Base-by-base conservation (phyloP, 2,888 invertebrate genomes). In the Linyphia triangularis region DNA sequence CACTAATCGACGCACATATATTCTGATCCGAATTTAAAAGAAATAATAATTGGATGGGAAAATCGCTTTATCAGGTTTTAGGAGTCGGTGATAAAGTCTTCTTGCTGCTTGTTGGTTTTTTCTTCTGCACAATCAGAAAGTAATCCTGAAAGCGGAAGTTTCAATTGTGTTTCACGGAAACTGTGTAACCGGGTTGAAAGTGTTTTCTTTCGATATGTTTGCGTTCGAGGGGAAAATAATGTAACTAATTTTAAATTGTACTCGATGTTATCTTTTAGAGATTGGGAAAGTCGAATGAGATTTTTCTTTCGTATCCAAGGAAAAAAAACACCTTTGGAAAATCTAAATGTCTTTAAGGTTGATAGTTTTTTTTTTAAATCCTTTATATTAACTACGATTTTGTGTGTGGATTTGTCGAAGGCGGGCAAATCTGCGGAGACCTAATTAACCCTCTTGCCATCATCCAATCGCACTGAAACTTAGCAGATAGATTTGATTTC, bases 111-210 rank as follows among this genome's bases (percentile, higher is more conserved):
- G 26, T 19, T 63, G 22, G 63, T 63, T 63, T 28, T 28, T 24
- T 13, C 24, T 63, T 63, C 13, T 2, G 26, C n/a, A n/a, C n/a
- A n/a, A n/a, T n/a, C n/a, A n/a, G n/a, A n/a, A n/a, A 13, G 26
- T 26, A 9, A 22, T 10, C 22, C 16, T 13, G 22, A 73, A 73
- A 57, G 59, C 57, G 73, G 73, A 73, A 73, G 73, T 72, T 51
- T 9, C 3, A 24, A 7, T n/a, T 19, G 30, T 16, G 22, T 73
- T 57, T 73, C 73, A 57, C 57, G 59, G 73, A 73, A 73, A 73
- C 59, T 19, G 57, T 73, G 73, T 28, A 73, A 73, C 24, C 33
- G 59, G 73, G 72, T 59, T 73, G n/a, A n/a, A n/a, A n/a, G n/a
- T 57, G 59, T 30, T 59, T 24, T 4, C 24, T 63, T 61, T 24